Percentiles rank a stretch among this genome's conserved stretches.
Conservation (phyloP, 2,888 invertebrate genomes). For the Flexamia atlantica region DNA sequence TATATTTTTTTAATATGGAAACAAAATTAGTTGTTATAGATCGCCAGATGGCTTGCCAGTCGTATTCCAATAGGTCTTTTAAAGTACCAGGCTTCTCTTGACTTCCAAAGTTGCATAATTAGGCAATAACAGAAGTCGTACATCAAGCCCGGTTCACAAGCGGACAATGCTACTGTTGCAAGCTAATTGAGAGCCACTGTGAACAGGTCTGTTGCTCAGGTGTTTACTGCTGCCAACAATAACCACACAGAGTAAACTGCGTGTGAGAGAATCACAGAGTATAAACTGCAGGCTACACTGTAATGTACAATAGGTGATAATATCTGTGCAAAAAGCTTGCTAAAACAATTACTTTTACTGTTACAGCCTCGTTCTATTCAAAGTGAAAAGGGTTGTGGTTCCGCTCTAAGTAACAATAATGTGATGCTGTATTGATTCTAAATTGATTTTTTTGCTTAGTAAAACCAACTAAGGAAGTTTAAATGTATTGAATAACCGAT, state of each 20-base stretch:
- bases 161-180: slow-evolving; percentile 41
- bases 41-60: no score
- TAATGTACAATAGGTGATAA: neutral
- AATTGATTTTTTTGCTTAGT: no score
- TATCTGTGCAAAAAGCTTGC: no score
- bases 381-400: no score
- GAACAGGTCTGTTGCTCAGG: neutral
- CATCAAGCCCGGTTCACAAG: slow-evolving; percentile 50
- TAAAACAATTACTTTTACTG: no score
- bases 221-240: slow-evolving; percentile 23
- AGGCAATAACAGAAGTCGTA: neutral
- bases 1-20: no score
- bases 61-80: neutral
- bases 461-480: no score
- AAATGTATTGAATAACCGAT: no score
- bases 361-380: no score
- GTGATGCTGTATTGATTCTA: no score
- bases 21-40: no score
- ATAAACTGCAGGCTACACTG: neutral
- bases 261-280: slow-evolving; percentile 34
- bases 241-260: slow-evolving; percentile 21
- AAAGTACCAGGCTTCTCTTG: neutral
- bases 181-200: slow-evolving; percentile 39
- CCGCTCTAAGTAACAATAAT: no score
- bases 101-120: neutral